Evolutionary conservation across 2,888 invertebrate species (phyloP), one percentile per base, ranked within the genome.

Genomic region (Nomada ferruginata): DNA sequence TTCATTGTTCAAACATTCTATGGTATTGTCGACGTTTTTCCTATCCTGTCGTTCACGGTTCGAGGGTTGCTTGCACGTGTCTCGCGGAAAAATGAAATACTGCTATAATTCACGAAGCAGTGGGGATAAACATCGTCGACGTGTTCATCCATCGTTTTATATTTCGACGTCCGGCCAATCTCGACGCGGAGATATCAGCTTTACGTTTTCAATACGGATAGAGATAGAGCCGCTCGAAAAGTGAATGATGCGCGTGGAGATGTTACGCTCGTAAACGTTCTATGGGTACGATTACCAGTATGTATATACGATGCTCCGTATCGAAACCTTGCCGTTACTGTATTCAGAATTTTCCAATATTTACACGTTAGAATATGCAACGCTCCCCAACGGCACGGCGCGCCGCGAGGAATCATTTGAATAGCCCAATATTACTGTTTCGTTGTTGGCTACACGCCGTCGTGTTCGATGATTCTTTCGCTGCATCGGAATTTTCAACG

Each of bases 321-420:
- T 26, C 52, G 63, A 57, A 63, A 60, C 70, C 29, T 15, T 60
- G 72, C 74, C 74, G 65, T 70, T 70, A 61, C 18, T 29, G 50
- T 70, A 76, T 63, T 82, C 81, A 78, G 80, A 81, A 79, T 81
- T 83, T 80, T 87, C 72, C 87, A 77, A 87, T 87, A 87, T 87
- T 87, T 87, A 68, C 85, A 83, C 79, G 77, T 11, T 59, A 50
- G 76, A 83, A 84, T 85, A 85, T 85, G 82, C 79, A 84, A 85
- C 79, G 82, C 65, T 84, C 79, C 61, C 66, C 55, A 59, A 53
- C 59, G 71, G 47, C 57, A 57, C 60, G 70, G 44, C 76, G 61
- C 59, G 79, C 68, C 72, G 63, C 64, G 66, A 75, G 83, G 77
- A 84, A 85, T 36, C 36, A 87, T 84, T 85, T 87, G 82, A 87